Evolutionary conservation across 2,797 vertebrate species (phyloP), one percentile per base, ranked within the genome.

Genomic region (Ptychadena robeensis): DNA sequence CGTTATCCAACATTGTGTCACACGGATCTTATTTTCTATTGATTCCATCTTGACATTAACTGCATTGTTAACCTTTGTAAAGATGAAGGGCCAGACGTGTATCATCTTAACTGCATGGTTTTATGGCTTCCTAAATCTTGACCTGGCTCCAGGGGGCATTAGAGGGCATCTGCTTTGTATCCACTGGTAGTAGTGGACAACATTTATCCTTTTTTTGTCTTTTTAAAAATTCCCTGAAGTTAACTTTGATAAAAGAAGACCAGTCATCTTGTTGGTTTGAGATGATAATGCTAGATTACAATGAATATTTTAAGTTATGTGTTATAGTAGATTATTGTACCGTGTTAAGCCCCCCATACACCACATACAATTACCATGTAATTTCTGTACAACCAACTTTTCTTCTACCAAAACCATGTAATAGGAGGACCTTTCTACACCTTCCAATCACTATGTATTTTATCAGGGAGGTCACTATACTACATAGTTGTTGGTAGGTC

Each of bases 11-110:
- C 48, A 22, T 68, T 35, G 78, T 80, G 71, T 80, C 82, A 80
- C 78, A 63, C 44, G n/a, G 71, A 65, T 85, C 78, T 80, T 85
- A 85, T 81, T 75, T 85, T 80, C 72, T 71, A 85, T 85, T 76
- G 82, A 85, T 85, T 80, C 80, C 65, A 75, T 85, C 57, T 80
- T 80, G 82, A 85, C 82, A 80, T 85, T 85, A 85, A 85, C 72
- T 75, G 72, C 35, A 25, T 69, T 80, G 78, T 85, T 85, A 85
- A 85, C 82, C 82, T 85, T 80, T 85, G 67, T 76, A 85, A 85
- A 79, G 71, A 80, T 71, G 76, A 70, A 66, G 72, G 78, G 37
- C 57, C 66, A 76, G 48, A 66, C 66, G 57, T 85, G 71, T 76
- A 76, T 80, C 72, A 71, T 76, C 37, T 76, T 80, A 81, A 80